Evolutionary conservation across 2,113 vertebrate genomes (phyloP).

Genomic region (Carettochelys insculpta): DNA sequence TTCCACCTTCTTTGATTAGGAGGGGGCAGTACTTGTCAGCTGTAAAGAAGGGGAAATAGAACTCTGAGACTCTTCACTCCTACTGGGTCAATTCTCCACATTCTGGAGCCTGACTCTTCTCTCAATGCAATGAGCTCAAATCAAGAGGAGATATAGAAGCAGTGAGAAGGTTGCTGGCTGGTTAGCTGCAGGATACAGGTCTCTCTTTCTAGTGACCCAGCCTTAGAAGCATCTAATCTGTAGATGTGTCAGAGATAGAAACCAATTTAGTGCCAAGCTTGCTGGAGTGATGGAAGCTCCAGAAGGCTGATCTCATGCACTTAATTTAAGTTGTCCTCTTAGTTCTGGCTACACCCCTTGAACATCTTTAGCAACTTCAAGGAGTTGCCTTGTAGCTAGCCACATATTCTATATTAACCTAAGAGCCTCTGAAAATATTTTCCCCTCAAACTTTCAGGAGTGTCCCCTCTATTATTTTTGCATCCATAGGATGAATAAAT

Average conservation of each 20-base stretch:
- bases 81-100: not conserved
- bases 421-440: not conserved
- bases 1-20: slow-evolving; percentile 94
- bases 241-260: not conserved
- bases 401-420: not conserved
- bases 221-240: not conserved
- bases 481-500: too few species aligned
- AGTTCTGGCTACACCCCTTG: not conserved
- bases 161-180: not conserved
- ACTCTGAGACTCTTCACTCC: not conserved
- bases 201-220: not conserved
- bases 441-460: too few species aligned
- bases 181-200: not conserved
- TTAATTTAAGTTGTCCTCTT: not conserved
- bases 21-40: slow-evolving; percentile 96
- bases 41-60: slow-evolving; percentile 57
- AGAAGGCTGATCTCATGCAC: not conserved
- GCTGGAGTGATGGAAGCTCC: not conserved
- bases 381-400: not conserved
- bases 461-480: too few species aligned
- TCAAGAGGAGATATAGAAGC: not conserved
- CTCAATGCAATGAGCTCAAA: not conserved
- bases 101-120: not conserved
- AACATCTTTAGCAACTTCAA: not conserved
- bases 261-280: not conserved